phyloP scores from a whole-genome alignment of 2,797 vertebrate species.

The Thunnus albacares region DNA sequence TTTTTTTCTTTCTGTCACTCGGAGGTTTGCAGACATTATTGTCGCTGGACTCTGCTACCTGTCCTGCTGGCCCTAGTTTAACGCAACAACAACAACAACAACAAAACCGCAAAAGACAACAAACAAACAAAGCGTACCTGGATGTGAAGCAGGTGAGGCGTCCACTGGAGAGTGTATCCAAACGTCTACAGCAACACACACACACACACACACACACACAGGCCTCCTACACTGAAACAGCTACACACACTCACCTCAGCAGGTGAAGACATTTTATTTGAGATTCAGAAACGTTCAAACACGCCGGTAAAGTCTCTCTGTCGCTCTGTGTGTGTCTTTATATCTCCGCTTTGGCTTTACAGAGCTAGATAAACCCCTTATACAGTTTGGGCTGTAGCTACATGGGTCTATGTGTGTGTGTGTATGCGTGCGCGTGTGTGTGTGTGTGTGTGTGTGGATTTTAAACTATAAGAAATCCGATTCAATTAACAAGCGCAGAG shows the following conservation, averaged over 20 bases:
- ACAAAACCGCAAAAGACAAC: neutral
- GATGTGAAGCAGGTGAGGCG: slow-evolving; percentile 45
- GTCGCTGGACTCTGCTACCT: neutral
- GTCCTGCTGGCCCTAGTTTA: neutral
- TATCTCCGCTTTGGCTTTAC: slow-evolving; percentile 86
- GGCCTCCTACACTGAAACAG: neutral
- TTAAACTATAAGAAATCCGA: slow-evolving; percentile 90
- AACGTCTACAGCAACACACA: slow-evolving; percentile 14
- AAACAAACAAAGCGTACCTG: slow-evolving; percentile 60
- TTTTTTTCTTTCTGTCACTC: neutral
- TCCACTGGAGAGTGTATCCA: slow-evolving; percentile 56
- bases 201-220: slow-evolving; percentile 15
- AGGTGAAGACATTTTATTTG: slow-evolving; percentile 71
- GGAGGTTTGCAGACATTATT: slow-evolving; percentile 34
- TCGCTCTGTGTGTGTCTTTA: slow-evolving; percentile 84
- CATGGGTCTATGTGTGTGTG: slow-evolving; percentile 74
- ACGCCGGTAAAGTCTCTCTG: slow-evolving; percentile 75
- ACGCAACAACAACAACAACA: neutral
- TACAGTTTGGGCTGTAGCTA: slow-evolving; percentile 85
- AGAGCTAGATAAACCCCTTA: slow-evolving; percentile 88
- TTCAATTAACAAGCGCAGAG: slow-evolving; percentile 88
- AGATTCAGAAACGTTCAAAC: slow-evolving; percentile 76
- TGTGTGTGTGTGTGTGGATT: slow-evolving; percentile 82
- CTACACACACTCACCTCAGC: slow-evolving; percentile 44
- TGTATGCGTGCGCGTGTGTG: slow-evolving; percentile 69